Evolutionary conservation across 2,888 invertebrate species (phyloP), one percentile per base, ranked within the genome.

Genomic region (Lasioglossum marginatum): DNA sequence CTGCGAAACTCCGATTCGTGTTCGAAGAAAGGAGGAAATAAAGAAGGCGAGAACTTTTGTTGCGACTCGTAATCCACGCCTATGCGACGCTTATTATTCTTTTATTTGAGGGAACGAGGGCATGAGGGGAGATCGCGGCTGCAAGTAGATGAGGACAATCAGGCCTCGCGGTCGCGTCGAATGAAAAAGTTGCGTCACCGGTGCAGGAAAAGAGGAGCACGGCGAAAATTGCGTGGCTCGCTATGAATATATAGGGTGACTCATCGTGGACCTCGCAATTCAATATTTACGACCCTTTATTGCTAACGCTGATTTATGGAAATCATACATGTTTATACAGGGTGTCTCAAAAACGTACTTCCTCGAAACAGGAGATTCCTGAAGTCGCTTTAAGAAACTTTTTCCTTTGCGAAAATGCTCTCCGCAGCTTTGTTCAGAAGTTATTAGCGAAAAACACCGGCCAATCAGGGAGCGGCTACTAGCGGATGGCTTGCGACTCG

Each of bases 101-200:
- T 88, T 85, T 90, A 88, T 87, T 81, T 60, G 74, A 68, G 78
- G 85, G 83, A 90, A 90, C 74, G 85, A 82, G 83, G 75, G 71
- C 89, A 85, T 79, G 82, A 79, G 79, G 75, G 81, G 77, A 71
- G 73, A 68, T 16, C 68, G 80, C 77, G 79, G 85, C 76, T 48
- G 82, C 81, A 45, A 85, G 76, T 37, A 90, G 90, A 90, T 81
- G 90, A 87, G 85, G 88, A 84, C 87, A 89, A 90, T 89, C 90
- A 88, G 77, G 82, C 83, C 75, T 83, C 74, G 90, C 83, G 83
- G 48, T 60, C 75, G 71, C 77, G 63, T 77, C 88, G 81, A 83
- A 88, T 88, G 88, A 89, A 88, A 88, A 79, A 77, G 77, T 79
- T 79, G 82, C 79, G 85, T 86, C 87, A 78, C 57, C 52, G 68